Conservation (phyloP, 1,140 invertebrate genomes). For the Pseudomyrmex gracilis region DNA sequence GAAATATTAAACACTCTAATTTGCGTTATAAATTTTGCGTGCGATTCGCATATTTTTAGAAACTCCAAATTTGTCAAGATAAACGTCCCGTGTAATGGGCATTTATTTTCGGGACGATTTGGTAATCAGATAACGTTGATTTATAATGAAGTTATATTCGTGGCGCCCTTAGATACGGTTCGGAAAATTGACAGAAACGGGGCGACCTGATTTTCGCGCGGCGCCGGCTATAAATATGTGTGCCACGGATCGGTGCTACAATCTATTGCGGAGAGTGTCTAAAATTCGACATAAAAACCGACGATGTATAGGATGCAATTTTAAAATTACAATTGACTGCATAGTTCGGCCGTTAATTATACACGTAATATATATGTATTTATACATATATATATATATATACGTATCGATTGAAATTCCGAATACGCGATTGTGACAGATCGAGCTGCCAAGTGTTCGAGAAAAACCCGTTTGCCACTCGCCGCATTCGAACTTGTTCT, state of each 20-base stretch:
- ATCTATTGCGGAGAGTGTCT: background rate
- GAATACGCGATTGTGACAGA: conserved; percentile 51
- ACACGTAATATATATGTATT: conserved; percentile 21
- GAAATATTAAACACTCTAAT: background rate
- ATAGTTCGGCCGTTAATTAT: conserved; percentile 64
- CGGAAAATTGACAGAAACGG: conserved; percentile 52
- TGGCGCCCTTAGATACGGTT: conserved; percentile 5
- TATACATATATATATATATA: background rate
- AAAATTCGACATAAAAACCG: background rate
- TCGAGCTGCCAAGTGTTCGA: conserved; percentile 50
- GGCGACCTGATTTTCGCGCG: conserved; percentile 32
- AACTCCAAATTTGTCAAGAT: background rate
- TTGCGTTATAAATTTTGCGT: background rate
- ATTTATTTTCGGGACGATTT: background rate
- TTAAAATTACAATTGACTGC: conserved; percentile 30
- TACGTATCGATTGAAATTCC: conserved; percentile 65
- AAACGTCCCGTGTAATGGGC: background rate
- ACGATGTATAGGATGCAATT: background rate
- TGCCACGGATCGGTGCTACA: conserved; percentile 1
- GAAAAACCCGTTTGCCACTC: conserved; percentile 71
- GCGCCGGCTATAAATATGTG: conserved; percentile 44
- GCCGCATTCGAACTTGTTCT: conserved; percentile 21
- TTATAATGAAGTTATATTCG: conserved; percentile 8
- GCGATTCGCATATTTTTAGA: background rate
- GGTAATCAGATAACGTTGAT: background rate